Conservation (phyloP, 2,113 vertebrate species). For the Maccullochella peelii region DNA sequence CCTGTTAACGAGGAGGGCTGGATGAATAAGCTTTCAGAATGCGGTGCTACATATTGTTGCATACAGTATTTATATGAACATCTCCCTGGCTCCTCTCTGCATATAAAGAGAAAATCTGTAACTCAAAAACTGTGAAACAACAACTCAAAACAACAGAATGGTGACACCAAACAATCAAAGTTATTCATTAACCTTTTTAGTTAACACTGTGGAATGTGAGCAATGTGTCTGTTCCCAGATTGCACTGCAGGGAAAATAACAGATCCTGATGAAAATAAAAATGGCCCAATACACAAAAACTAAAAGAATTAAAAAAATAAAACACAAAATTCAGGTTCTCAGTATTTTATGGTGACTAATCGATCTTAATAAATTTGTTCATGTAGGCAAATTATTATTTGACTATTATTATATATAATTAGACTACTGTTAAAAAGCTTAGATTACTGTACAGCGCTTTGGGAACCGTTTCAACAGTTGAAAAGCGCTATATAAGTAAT, state of each 20-base stretch:
- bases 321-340: no score
- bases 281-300: no score
- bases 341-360: background rate
- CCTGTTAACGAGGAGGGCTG: constrained; percentile 72
- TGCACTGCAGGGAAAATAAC: background rate
- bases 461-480: no score
- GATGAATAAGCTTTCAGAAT: background rate
- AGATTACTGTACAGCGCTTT: no score
- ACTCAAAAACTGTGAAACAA: background rate
- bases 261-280: background rate
- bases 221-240: background rate
- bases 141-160: background rate
- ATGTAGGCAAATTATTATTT: background rate
- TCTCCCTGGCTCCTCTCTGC: background rate
- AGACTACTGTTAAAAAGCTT: no score
- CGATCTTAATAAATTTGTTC: background rate
- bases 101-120: background rate
- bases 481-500: no score
- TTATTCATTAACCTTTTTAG: background rate
- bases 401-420: no score
- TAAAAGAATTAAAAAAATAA: no score
- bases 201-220: background rate
- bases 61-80: background rate
- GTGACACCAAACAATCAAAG: no score
- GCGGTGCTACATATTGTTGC: background rate